These are phyloP conservation scores for Felis catus DNA, from an alignment of 2,113 vertebrate genomes.

Conservation along the genomic window DNA sequence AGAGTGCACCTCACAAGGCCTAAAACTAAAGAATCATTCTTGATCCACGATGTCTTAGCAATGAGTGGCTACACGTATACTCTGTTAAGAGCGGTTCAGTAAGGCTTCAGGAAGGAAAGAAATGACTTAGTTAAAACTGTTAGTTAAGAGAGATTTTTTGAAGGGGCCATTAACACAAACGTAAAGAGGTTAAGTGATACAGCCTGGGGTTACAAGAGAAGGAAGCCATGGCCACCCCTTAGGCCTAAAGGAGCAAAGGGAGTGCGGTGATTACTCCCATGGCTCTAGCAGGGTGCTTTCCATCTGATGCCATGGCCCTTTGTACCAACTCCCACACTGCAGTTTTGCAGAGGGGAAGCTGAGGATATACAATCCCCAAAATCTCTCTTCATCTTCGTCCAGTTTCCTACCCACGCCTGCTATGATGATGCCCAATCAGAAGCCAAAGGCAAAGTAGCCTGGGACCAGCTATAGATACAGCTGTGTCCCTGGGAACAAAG, in stretches of 20 bases:
- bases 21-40: background rate
- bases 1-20: background rate
- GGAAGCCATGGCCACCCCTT: background rate
- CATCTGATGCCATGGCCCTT: background rate
- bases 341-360: background rate
- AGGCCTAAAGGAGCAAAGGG: background rate
- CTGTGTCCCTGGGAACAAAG: background rate
- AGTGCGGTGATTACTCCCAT: background rate
- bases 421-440: background rate
- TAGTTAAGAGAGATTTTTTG: background rate
- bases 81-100: background rate
- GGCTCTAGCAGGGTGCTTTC: background rate
- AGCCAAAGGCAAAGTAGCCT: background rate
- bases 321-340: background rate
- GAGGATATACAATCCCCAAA: background rate
- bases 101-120: background rate
- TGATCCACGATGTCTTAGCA: background rate
- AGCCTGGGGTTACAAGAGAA: background rate
- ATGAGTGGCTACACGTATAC: background rate
- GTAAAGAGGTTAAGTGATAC: background rate
- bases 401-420: background rate
- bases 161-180: background rate
- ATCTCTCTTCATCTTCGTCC: background rate
- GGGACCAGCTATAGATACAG: rapidly evolving
- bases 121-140: background rate